phyloP scores from a whole-genome alignment of 2,888 invertebrate species.

The Nipponacmea schrenckii region DNA sequence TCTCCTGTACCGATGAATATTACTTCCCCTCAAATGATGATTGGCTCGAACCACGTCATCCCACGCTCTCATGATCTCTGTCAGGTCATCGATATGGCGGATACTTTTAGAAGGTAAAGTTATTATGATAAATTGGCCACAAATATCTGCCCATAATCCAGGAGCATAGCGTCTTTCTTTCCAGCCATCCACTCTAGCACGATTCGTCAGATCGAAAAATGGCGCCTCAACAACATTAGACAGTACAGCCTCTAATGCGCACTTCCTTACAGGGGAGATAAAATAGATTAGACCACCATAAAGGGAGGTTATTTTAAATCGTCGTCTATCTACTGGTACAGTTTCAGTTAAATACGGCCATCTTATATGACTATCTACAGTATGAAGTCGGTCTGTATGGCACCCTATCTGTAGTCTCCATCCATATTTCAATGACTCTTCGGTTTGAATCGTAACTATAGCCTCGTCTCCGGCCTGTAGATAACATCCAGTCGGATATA shows the following conservation, averaged over 20 bases:
- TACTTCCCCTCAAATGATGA: not conserved
- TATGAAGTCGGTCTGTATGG: not conserved
- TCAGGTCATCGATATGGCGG: not conserved
- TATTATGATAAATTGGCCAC: not conserved
- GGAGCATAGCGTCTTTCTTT: not conserved
- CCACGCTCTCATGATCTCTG: not conserved
- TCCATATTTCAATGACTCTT: not conserved
- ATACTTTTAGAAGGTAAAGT: not conserved
- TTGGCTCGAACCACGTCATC: not conserved
- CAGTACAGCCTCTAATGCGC: not conserved
- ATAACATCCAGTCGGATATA: not conserved
- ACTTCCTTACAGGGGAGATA: not conserved
- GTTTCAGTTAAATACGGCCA: not conserved
- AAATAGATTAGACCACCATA: conserved; percentile 4
- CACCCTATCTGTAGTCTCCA: not conserved
- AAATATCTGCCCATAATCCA: conserved; percentile 2
- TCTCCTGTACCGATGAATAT: not conserved
- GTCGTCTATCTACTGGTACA: not conserved
- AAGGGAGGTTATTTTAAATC: not conserved
- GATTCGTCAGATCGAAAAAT: not conserved
- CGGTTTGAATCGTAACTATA: not conserved
- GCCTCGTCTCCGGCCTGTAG: not conserved
- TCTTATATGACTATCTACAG: not conserved
- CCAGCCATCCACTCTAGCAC: not conserved
- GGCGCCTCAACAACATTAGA: not conserved